A percentile compares a stretch with the other conserved stretches of the same genome.
Conservation (phyloP, 1,140 invertebrate genomes). For the Mercenaria mercenaria region DNA sequence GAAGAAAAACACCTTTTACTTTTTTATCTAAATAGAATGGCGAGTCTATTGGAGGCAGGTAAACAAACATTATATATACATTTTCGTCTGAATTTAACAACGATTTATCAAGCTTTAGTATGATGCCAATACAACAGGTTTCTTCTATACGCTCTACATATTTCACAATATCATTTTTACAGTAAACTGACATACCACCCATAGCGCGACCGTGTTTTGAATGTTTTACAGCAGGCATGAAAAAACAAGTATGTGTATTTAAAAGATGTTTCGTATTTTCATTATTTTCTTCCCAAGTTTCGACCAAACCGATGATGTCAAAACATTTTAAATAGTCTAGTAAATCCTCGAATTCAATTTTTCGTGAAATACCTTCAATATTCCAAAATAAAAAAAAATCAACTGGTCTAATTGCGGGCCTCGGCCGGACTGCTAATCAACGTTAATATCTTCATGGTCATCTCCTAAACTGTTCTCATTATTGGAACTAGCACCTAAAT, state of each 20-base stretch:
- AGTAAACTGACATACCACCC: not conserved
- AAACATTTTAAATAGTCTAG: not conserved
- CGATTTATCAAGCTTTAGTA: not conserved
- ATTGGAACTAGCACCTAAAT: not conserved
- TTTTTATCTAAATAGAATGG: not conserved
- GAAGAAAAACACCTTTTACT: not conserved
- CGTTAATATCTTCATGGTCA: not conserved
- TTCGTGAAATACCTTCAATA: not conserved
- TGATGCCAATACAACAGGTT: not conserved
- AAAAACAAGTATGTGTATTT: not conserved
- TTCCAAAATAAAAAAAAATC: not conserved
- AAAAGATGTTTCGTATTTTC: conserved; percentile 6
- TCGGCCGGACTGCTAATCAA: too few species aligned
- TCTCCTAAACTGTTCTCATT: not conserved
- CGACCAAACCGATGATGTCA: not conserved
- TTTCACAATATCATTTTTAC: not conserved
- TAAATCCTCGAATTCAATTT: not conserved
- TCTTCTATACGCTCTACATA: not conserved
- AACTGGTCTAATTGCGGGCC: not conserved
- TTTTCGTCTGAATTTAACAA: not conserved
- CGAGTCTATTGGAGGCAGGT: not conserved
- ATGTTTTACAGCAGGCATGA: not conserved
- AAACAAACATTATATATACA: not conserved
- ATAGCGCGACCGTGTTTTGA: not conserved
- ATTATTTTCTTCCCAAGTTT: not conserved